Percentiles rank a stretch among this genome's conserved stretches.
Conservation (phyloP, 2,888 invertebrate species). For the Hofmannophila pseudospretella region DNA sequence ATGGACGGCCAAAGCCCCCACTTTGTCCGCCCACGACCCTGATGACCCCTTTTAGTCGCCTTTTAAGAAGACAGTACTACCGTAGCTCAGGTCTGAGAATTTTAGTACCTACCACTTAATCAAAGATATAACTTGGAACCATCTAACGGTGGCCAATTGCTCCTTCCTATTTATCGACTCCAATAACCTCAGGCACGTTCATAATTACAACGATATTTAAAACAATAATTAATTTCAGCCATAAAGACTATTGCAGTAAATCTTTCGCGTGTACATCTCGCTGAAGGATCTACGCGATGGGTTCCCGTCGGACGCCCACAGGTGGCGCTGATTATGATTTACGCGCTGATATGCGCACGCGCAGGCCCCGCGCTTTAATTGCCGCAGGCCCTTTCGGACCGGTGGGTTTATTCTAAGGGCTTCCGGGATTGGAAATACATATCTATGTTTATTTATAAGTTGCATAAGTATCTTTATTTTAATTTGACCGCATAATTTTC, state of each 20-base stretch:
- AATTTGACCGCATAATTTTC: no score
- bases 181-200: neutral
- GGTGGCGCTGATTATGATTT: slow-evolving; percentile 53
- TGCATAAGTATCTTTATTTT: no score
- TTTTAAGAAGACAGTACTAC: no score
- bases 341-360: slow-evolving; percentile 25
- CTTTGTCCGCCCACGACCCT: no score
- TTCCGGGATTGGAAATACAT: slow-evolving; percentile 2
- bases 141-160: neutral
- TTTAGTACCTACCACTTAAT: no score
- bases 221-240: slow-evolving; percentile 3
- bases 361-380: slow-evolving; percentile 20
- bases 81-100: no score
- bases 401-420: slow-evolving; percentile 3
- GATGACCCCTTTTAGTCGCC: no score
- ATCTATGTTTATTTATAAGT: neutral
- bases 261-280: slow-evolving; percentile 1
- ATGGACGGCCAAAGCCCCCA: no score
- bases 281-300: slow-evolving; percentile 21
- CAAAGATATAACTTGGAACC: no score
- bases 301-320: slow-evolving; percentile 37
- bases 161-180: neutral
- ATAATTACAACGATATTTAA: neutral
- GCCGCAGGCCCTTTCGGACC: slow-evolving; percentile 8
- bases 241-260: neutral